Conservation (phyloP, 2,113 vertebrate species). For the Struthidea cinerea region DNA sequence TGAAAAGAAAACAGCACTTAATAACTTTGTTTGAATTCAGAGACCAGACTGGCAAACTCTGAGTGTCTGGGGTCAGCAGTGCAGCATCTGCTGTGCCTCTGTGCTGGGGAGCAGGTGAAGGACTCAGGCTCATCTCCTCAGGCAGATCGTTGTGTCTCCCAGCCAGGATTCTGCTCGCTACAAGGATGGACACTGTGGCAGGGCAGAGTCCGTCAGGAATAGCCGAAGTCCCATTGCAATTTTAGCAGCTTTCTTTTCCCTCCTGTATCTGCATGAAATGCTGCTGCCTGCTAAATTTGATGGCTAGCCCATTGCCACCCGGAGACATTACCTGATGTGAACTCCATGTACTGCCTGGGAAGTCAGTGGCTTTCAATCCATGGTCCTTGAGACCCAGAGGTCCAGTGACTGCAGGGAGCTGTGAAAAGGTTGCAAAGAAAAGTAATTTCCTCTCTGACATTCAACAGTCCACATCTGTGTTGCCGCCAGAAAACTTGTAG, state of each 20-base stretch:
- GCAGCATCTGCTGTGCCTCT: background rate
- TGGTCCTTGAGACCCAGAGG: background rate
- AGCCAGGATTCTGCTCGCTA: background rate
- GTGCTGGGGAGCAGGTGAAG: background rate
- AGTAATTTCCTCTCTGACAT: slow-evolving; percentile 40
- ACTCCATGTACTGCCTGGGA: background rate
- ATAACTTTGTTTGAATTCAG: slow-evolving; percentile 8
- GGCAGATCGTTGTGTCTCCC: background rate
- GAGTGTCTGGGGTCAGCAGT: background rate
- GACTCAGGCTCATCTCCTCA: background rate
- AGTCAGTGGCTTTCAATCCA: background rate
- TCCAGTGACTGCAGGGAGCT: background rate
- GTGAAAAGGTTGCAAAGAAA: slow-evolving; percentile 29
- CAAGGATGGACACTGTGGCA: rapidly evolving
- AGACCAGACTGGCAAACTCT: background rate
- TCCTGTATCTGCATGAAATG: background rate
- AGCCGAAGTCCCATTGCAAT: background rate
- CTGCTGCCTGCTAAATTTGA: background rate
- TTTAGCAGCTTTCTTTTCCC: background rate
- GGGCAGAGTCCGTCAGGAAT: background rate
- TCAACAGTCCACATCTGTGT: background rate
- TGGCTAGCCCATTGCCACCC: background rate
- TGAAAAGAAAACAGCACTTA: slow-evolving; percentile 10
- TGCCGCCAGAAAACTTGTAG: background rate
- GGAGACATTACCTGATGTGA: background rate